phyloP scores from a whole-genome alignment of 2,888 invertebrate genomes.

The Endotricha flammealis region DNA sequence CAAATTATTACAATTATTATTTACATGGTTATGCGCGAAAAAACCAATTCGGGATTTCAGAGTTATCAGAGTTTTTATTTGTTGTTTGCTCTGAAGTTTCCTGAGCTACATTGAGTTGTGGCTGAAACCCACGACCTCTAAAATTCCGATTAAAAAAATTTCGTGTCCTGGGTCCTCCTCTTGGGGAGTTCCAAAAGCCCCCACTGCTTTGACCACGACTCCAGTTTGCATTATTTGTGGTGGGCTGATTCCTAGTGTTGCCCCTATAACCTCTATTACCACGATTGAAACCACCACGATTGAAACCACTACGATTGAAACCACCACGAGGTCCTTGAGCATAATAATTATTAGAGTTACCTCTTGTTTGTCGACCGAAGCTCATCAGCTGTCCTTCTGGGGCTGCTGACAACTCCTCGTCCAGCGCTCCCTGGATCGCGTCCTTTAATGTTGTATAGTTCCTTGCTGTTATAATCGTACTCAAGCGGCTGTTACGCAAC shows the following conservation, averaged over 20 bases:
- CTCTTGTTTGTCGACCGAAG: background rate
- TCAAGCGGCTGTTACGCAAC: conserved; percentile 11
- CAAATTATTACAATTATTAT: conserved; percentile 2
- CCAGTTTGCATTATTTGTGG: no score
- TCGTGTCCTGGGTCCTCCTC: no score
- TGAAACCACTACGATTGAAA: background rate
- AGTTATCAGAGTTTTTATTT: background rate
- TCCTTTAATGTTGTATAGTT: conserved; percentile 13
- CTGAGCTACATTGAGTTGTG: background rate
- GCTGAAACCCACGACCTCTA: no score
- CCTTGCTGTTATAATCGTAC: conserved; percentile 12
- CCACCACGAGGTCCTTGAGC: background rate
- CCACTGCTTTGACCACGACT: no score
- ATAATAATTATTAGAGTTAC: background rate
- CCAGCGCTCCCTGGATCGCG: conserved; percentile 14
- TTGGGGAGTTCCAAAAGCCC: no score
- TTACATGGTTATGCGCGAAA: conserved; percentile 10
- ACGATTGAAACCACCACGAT: no score
- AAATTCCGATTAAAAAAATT: no score
- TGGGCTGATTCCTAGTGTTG: no score
- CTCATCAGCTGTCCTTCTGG: background rate
- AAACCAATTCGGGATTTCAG: conserved; percentile 9
- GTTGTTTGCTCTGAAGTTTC: no score
- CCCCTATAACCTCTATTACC: no score
- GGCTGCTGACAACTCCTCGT: conserved; percentile 8